phyloP scores from a whole-genome alignment of 2,888 invertebrate species.

The Panorpa germanica region DNA sequence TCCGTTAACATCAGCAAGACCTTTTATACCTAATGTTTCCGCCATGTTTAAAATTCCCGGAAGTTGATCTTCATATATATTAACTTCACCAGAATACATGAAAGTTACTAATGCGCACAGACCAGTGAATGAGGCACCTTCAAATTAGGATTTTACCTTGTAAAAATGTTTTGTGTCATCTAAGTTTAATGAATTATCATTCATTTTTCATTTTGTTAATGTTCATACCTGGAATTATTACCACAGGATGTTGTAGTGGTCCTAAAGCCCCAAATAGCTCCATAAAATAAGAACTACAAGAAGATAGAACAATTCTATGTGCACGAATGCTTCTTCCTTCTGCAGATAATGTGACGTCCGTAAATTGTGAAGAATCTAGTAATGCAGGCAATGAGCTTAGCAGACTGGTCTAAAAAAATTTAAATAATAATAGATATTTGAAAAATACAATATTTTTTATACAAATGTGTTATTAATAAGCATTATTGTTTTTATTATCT shows the following conservation, averaged over 20 bases:
- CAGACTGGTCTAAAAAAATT: constrained; percentile 44
- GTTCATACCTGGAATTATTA: constrained; percentile 21
- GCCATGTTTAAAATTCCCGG: constrained; percentile 60
- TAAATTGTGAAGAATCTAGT: constrained; percentile 60
- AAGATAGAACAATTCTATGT: constrained; percentile 69
- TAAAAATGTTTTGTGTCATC: neutral
- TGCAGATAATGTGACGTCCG: constrained; percentile 75
- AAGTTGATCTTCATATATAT: constrained; percentile 60
- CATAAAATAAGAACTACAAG: constrained; percentile 80
- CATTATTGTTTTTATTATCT: constrained; percentile 11
- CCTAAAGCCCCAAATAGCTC: constrained; percentile 46
- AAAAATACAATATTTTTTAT: constrained; percentile 14
- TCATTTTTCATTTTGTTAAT: neutral
- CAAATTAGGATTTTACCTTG: neutral
- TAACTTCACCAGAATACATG: constrained; percentile 78
- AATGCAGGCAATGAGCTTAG: constrained; percentile 59
- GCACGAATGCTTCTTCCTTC: constrained; percentile 70
- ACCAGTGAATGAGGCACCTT: constrained; percentile 46
- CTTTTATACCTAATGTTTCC: constrained; percentile 62
- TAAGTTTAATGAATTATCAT: neutral
- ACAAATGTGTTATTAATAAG: constrained; percentile 4
- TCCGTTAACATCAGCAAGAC: constrained; percentile 61
- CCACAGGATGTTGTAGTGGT: constrained; percentile 23
- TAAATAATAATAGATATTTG: constrained; percentile 13
- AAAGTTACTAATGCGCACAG: constrained; percentile 60